Evolutionary conservation across 2,888 invertebrate genomes (phyloP).

Genomic region (Leptarthrus brevirostris): DNA sequence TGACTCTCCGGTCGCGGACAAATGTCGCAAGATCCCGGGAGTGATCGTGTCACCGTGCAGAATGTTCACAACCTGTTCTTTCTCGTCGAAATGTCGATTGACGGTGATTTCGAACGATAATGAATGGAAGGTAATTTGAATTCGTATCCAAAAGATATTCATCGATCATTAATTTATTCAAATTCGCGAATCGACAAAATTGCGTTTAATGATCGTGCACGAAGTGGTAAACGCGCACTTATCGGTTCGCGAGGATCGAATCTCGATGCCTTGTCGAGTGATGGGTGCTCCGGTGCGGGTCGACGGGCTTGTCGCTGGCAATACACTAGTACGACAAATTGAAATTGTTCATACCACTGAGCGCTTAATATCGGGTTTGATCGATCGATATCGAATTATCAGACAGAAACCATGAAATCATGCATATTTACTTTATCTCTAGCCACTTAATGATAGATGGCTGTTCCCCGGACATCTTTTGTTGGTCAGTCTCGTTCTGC

Average conservation of each 20-base stretch:
- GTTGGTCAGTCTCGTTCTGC: background rate
- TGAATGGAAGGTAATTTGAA: slow-evolving; percentile 44
- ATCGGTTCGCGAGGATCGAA: background rate
- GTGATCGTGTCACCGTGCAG: slow-evolving; percentile 5
- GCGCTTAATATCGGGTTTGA: slow-evolving; percentile 10
- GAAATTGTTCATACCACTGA: slow-evolving; percentile 23
- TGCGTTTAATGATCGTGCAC: slow-evolving; percentile 43
- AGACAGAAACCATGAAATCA: background rate
- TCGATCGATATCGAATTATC: slow-evolving; percentile 35
- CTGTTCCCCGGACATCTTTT: background rate
- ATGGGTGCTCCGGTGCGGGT: background rate
- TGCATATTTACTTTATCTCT: slow-evolving; percentile 2
- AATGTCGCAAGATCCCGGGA: background rate
- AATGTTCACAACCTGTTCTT: slow-evolving; percentile 15
- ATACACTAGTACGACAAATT: slow-evolving; percentile 25
- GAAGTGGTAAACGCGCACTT: slow-evolving; percentile 21
- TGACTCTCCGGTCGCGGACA: background rate
- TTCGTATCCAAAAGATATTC: slow-evolving; percentile 34
- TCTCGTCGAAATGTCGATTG: background rate
- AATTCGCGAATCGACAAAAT: slow-evolving; percentile 44
- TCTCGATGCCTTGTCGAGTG: background rate
- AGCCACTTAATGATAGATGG: background rate
- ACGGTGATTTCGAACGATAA: slow-evolving; percentile 29
- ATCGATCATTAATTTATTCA: slow-evolving; percentile 44
- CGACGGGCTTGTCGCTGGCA: background rate